Conservation (phyloP, 23 tunicate species). For the Halocynthia aurantium region DNA sequence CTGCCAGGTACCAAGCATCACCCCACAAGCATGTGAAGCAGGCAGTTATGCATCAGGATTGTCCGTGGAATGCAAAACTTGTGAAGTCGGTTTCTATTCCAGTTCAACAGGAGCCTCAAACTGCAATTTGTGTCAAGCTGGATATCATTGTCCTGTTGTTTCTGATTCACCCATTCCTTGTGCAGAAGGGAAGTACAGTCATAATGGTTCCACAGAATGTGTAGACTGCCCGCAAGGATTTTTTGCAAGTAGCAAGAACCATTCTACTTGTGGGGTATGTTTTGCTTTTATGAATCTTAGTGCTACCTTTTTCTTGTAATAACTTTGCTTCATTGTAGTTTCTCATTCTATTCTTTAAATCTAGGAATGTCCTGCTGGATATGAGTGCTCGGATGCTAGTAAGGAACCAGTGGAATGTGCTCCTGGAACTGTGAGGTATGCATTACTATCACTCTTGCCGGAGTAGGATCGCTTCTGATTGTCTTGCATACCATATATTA, state of each 20-base stretch:
- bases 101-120: slow-evolving; percentile 12
- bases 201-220: slow-evolving; percentile 36
- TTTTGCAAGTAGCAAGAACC: too few relatives aligned
- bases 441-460: background rate
- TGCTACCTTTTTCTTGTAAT: background rate
- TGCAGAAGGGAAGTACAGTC: slow-evolving; percentile 26
- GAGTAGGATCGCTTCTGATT: background rate
- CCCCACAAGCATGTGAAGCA: slow-evolving; percentile 33
- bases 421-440: slow-evolving; percentile 58
- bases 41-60: slow-evolving; percentile 27
- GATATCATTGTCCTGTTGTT: slow-evolving; percentile 33
- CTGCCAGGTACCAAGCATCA: slow-evolving; percentile 30
- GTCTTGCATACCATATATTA: background rate
- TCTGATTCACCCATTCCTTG: slow-evolving; percentile 19
- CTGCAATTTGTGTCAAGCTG: slow-evolving; percentile 49
- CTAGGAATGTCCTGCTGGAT: slow-evolving; percentile 72
- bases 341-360: background rate
- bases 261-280: too few relatives aligned
- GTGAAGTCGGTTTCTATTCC: slow-evolving; percentile 48
- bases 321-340: background rate
- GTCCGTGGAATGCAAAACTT: slow-evolving; percentile 26
- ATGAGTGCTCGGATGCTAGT: slow-evolving; percentile 11
- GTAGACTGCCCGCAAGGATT: slow-evolving; percentile 13
- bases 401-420: slow-evolving; percentile 30
- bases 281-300: background rate